Evolutionary conservation across 2,113 vertebrate species (phyloP).

Genomic region (Myrmecobius fasciatus): DNA sequence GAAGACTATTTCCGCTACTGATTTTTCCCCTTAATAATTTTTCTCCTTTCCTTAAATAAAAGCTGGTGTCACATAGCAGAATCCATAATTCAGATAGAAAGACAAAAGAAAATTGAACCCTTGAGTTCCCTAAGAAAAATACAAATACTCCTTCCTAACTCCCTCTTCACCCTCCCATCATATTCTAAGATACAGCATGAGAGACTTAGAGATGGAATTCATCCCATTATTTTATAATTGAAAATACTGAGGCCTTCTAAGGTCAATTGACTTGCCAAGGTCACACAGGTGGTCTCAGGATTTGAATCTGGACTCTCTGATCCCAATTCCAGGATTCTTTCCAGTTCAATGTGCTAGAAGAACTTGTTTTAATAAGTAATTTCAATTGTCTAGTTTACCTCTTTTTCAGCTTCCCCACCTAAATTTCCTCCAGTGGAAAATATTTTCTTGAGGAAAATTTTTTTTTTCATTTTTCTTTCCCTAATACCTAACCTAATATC

Average conservation of each 20-base stretch:
- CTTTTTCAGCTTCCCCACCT: not conserved
- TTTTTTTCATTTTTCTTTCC: not conserved
- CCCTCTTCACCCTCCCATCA: not conserved
- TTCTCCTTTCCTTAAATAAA: not conserved
- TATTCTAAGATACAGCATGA: not conserved
- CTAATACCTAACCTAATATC: not conserved
- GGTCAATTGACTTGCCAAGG: not conserved
- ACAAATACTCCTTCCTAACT: not conserved
- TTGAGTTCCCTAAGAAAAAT: accelerated
- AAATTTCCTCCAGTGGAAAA: not conserved
- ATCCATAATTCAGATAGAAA: not conserved
- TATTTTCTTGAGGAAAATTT: not conserved
- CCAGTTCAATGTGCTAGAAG: not conserved
- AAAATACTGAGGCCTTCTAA: not conserved
- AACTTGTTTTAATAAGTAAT: not conserved
- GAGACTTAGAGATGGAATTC: not conserved
- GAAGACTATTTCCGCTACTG: not conserved
- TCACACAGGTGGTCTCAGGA: not conserved
- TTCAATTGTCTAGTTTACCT: not conserved
- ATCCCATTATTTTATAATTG: not conserved
- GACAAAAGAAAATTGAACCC: not conserved
- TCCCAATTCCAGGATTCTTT: not conserved
- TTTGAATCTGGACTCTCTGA: not conserved
- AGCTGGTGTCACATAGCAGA: accelerated
- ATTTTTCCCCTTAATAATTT: not conserved